Percentiles rank a stretch among this genome's conserved stretches.
Evolutionary conservation across 2,113 vertebrate species (phyloP).

Genomic region (Hippopotamus amphibius): DNA sequence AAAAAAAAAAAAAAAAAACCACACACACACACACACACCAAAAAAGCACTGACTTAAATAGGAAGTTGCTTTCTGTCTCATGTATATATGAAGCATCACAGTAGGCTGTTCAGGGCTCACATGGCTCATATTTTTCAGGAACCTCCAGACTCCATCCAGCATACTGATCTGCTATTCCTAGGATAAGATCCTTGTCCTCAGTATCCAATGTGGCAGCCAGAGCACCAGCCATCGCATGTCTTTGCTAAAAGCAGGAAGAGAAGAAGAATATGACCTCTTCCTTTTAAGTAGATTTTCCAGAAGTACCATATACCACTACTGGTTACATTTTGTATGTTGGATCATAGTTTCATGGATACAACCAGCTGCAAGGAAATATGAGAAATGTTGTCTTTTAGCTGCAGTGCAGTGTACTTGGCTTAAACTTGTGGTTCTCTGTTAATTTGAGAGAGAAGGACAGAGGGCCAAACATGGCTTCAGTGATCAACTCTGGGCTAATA

Average conservation of each 20-base stretch:
- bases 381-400: not conserved
- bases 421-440: not conserved
- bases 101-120: not conserved
- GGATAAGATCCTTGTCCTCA: not conserved
- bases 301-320: not conserved
- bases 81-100: not conserved
- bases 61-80: constrained; percentile 8
- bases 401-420: not conserved
- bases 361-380: not conserved
- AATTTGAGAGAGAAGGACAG: not conserved
- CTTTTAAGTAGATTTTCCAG: not conserved
- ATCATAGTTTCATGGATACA: not conserved
- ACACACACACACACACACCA: too few species aligned
- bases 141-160: not conserved
- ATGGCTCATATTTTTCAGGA: not conserved
- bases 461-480: not conserved
- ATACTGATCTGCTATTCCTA: not conserved
- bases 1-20: too few species aligned
- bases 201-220: not conserved
- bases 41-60: not conserved
- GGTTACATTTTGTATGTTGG: not conserved
- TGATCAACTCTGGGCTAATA: not conserved
- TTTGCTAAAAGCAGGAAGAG: not conserved
- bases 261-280: not conserved
- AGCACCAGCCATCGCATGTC: not conserved